phyloP scores from a whole-genome alignment of 1,140 invertebrate species.

The Apis mellifera region DNA sequence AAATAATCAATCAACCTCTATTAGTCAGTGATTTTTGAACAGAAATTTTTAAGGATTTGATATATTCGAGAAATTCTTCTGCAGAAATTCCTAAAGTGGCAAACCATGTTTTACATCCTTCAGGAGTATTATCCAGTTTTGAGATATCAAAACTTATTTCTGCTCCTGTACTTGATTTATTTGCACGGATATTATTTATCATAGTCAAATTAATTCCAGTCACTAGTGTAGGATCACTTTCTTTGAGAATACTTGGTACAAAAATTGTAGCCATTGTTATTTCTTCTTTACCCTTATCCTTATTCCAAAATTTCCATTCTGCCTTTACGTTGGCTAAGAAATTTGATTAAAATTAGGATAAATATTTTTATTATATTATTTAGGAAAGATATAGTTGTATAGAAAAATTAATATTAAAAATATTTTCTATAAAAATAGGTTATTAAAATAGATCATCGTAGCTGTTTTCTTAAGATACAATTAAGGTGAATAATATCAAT shows the following conservation, averaged over 20 bases:
- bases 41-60: too few species aligned
- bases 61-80: too few species aligned
- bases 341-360: not conserved
- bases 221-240: slow-evolving; percentile 64
- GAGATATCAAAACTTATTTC: slow-evolving; percentile 73
- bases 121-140: slow-evolving; percentile 54
- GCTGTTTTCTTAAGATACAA: not conserved
- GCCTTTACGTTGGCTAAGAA: slow-evolving; percentile 65
- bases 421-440: not conserved
- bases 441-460: not conserved
- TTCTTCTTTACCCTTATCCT: slow-evolving; percentile 61
- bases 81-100: not conserved
- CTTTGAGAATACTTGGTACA: slow-evolving; percentile 57
- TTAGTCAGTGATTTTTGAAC: too few species aligned
- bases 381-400: not conserved
- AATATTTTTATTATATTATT: too few species aligned
- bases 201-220: slow-evolving; percentile 64
- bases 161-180: slow-evolving; percentile 72
- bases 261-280: slow-evolving; percentile 29
- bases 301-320: slow-evolving; percentile 76
- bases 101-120: slow-evolving; percentile 73
- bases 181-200: slow-evolving; percentile 59
- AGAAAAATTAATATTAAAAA: not conserved
- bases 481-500: too few species aligned
- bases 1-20: slow-evolving; percentile 6